A percentile compares a stretch with the other conserved stretches of the same genome.
Conservation (phyloP, 1,140 invertebrate species). For the Neocloeon triangulifer region DNA sequence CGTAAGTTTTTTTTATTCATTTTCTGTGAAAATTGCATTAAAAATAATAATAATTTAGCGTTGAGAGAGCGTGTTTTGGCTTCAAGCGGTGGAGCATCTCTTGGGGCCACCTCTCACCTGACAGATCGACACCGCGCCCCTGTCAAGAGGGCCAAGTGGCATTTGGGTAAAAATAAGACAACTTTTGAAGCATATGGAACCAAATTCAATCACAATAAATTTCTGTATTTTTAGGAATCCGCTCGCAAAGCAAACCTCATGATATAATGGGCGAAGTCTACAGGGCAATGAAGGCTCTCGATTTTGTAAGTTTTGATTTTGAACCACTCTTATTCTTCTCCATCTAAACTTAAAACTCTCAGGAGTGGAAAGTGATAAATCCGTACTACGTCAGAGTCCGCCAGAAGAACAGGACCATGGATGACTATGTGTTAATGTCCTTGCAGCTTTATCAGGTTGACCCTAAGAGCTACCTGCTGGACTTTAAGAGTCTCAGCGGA, state of each 20-base stretch:
- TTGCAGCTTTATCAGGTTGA: constrained; percentile 98
- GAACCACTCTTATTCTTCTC: background rate
- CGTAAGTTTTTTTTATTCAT: constrained; percentile 25
- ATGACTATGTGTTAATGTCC: constrained; percentile 86
- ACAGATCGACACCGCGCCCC: constrained; percentile 36
- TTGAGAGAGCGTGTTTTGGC: background rate
- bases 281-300: constrained; percentile 90
- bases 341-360: constrained; percentile 9
- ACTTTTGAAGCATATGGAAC: no score
- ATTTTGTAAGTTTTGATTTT: constrained; percentile 47
- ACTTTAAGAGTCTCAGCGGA: constrained; percentile 81
- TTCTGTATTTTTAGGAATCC: constrained; percentile 39
- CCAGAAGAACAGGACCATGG: constrained; percentile 58
- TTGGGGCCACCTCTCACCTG: no score
- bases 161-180: constrained; percentile 36
- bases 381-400: constrained; percentile 80
- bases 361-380: constrained; percentile 98
- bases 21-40: no score
- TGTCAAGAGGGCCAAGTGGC: constrained; percentile 94
- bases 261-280: constrained; percentile 99
- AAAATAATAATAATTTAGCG: background rate
- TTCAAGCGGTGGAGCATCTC: background rate
- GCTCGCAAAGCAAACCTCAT: constrained; percentile 95
- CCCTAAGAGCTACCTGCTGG: constrained; percentile 87
- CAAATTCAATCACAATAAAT: background rate